Base-by-base conservation (phyloP, 2,113 vertebrate species). In the Tyto alba region DNA sequence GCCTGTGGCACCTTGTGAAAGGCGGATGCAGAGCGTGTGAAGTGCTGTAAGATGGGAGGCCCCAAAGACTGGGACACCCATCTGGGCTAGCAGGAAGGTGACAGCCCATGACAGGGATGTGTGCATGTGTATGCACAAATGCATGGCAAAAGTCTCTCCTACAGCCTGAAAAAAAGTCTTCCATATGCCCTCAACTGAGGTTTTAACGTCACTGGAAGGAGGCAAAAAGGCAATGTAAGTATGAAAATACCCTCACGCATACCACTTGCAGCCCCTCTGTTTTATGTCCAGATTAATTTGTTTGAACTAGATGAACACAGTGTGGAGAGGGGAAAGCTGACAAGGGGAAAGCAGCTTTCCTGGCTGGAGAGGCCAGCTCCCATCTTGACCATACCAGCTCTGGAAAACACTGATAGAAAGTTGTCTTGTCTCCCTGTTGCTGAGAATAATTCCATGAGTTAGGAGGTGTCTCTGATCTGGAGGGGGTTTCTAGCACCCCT, bases 341-440 rank as follows among this genome's bases (percentile, higher is more conserved):
- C 2, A 34, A 56, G 67, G 71, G 63, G 18, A 56, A 78, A 85
- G 41, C 23, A 89, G 55, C 78, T 94, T 81, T 85, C 60, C 55
- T 72, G 32, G 5, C 20, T 18, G 36, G 17, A 73, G 32, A 73
- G 14, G 38, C 9, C 57, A 80, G 10, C 23, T 87, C 38, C 59
- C 26, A 63, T 36, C 89, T 50, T 1, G 0, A 53, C 36, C 1
- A 1, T 0, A 45, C 11, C 40, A 57, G 17, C 22, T 90, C 38
- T 72, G 60, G 41, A 63, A 59, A 90, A 57, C 26, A 43, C 30
- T 3, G 0, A 3, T 43, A 41, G 52, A 8, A 69, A 62, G 4
- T 1, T 78, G 20, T 36, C 57, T 4, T 4, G 3, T 38, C 13
- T 63, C 30, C 13, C 25, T 41, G 48, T 9, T 13, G 3, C 62